phyloP scores from a whole-genome alignment of 2,888 invertebrate species.

The Patella depressa region DNA sequence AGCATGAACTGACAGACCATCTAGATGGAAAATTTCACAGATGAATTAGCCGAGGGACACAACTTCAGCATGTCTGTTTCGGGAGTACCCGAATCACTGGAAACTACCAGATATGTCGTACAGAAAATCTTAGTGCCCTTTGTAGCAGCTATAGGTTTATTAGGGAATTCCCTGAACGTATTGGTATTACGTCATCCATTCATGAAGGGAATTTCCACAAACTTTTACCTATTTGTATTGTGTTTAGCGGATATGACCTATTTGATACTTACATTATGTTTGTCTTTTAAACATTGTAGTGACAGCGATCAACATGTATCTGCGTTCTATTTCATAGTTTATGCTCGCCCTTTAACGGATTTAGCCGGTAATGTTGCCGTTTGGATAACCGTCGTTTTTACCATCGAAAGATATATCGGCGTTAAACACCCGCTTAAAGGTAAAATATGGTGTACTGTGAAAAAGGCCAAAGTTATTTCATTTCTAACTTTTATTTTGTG shows the following conservation, averaged over 20 bases:
- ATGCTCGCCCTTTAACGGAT: constrained; percentile 78
- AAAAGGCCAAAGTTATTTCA: constrained; percentile 79
- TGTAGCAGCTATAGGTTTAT: constrained; percentile 54
- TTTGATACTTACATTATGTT: constrained; percentile 77
- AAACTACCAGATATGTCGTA: constrained; percentile 51
- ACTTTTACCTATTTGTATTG: constrained; percentile 79
- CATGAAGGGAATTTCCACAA: constrained; percentile 63
- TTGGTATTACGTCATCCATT: constrained; percentile 61
- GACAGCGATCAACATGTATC: constrained; percentile 74
- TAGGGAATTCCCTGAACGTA: constrained; percentile 64
- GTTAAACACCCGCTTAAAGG: constrained; percentile 82
- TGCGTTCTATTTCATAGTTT: constrained; percentile 74
- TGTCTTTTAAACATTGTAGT: constrained; percentile 76
- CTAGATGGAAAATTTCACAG: too few relatives aligned
- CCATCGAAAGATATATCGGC: constrained; percentile 82
- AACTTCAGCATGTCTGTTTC: not conserved
- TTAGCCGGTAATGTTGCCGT: constrained; percentile 79
- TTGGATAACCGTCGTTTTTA: constrained; percentile 83
- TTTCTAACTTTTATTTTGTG: constrained; percentile 76
- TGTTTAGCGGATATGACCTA: constrained; percentile 81
- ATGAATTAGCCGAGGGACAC: not conserved
- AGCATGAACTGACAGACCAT: too few relatives aligned
- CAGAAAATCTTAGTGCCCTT: constrained; percentile 55
- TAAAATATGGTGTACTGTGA: constrained; percentile 76
- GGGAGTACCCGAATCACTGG: not conserved